Conservation (phyloP, 2,797 vertebrate genomes). For the Galaxias olidus region DNA sequence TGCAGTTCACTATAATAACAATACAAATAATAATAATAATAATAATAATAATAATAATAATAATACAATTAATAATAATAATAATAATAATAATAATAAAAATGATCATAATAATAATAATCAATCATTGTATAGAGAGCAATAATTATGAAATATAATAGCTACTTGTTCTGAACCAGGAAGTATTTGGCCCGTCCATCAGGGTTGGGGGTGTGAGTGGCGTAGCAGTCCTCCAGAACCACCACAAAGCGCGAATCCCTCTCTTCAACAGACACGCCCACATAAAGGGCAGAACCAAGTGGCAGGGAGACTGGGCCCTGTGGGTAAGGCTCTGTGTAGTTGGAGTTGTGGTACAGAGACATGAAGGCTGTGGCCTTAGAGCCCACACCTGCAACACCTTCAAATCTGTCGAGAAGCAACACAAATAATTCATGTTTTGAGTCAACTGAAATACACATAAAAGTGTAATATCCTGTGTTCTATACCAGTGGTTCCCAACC, state of each 20-base stretch:
- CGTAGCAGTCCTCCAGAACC: constrained; percentile 61
- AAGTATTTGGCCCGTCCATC: constrained; percentile 50
- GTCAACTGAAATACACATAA: neutral
- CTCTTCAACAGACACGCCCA: constrained; percentile 52
- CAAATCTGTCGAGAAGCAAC: constrained; percentile 21
- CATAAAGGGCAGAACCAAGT: constrained; percentile 45
- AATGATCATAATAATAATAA: too few species aligned
- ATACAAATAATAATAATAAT: too few species aligned
- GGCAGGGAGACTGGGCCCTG: constrained; percentile 18
- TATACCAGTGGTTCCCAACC: too few species aligned
- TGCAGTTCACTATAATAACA: too few species aligned
- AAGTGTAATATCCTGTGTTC: neutral
- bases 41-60: too few species aligned
- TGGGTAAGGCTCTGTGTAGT: constrained; percentile 52
- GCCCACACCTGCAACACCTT: constrained; percentile 37
- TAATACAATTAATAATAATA: too few species aligned
- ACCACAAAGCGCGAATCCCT: constrained; percentile 53
- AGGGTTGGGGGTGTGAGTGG: constrained; percentile 45
- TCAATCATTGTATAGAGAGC: neutral
- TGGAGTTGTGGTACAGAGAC: constrained; percentile 58
- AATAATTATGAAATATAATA: neutral
- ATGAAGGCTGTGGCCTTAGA: constrained; percentile 49
- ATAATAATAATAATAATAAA: too few species aligned
- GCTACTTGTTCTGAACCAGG: constrained; percentile 63
- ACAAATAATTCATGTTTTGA: neutral